Base-by-base conservation (phyloP, 2,797 vertebrate species). In the Hydrophis major region DNA sequence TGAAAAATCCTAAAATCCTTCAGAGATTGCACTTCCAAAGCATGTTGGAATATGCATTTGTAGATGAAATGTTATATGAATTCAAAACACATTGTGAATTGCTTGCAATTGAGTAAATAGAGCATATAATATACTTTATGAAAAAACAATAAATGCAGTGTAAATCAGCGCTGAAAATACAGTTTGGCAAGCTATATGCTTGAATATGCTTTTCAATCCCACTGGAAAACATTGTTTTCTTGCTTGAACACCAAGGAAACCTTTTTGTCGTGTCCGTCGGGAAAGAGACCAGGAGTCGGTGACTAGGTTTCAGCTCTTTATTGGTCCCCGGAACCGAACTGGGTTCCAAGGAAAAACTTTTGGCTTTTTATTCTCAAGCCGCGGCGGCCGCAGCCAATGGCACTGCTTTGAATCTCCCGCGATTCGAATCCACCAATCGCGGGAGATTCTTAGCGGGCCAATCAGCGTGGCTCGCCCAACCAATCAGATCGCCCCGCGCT, bases 231-330 rank as follows among this genome's bases (percentile, higher is more conserved):
- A 86, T 94, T 6, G 25, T 42, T 28, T 86, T 94, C n/a, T n/a
- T 88, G 1, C 47, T 91, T 94, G 93, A 25, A 91, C 89, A 55
- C 47, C 88, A 69, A 3, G 0, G 1, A 92, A 95, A 94, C 1
- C 89, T 94, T 91, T 32, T 32, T 32, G 32, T 32, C 32, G 1
- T 32, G 32, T 32, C 32, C 32, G 32, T 32, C 32, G 32, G 32
- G 32, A 32, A 32, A 32, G 32, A 32, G 32, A 32, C 32, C 32
- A 32, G 32, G 32, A 32, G 32, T 32, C 32, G 32, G 32, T 32
- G 32, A 32, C 32, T 32, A 32, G 32, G 32, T 32, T 32, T 32
- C 32, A 32, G 32, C 32, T 32, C 32, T 32, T 32, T 32, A 32
- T 32, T 32, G 32, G 32, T 32, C 32, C 32, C 32, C 32, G 32